Conservation (phyloP, 2,797 vertebrate genomes). For the Otolemur crassicaudatus region DNA sequence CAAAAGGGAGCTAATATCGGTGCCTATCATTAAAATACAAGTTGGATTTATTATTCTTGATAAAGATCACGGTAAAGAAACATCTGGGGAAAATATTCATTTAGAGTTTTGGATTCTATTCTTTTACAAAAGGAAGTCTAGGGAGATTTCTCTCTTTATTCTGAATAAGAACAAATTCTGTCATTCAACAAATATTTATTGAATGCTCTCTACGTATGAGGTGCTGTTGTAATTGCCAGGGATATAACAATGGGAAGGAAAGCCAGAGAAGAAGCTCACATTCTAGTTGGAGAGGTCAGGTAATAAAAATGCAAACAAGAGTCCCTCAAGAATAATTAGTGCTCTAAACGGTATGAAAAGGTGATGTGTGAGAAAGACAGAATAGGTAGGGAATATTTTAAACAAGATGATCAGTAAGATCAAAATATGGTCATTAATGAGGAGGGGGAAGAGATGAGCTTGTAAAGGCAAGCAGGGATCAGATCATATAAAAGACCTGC, state of each 20-base stretch:
- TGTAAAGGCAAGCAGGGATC: not conserved
- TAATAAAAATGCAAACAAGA: not conserved
- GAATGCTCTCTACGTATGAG: not conserved
- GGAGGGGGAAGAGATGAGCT: not conserved
- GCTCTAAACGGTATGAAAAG: not conserved
- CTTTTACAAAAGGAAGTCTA: not conserved
- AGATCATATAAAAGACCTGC: not conserved
- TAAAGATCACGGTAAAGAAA: not conserved
- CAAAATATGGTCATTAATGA: not conserved
- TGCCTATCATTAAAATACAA: constrained; percentile 26
- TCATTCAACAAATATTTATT: constrained; percentile 1
- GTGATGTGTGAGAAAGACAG: not conserved
- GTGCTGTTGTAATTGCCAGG: not conserved
- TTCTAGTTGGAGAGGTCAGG: not conserved
- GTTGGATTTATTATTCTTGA: constrained; percentile 22
- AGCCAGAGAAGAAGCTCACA: not conserved
- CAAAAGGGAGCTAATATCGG: not conserved
- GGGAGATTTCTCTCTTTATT: constrained; percentile 51
- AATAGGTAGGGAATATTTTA: not conserved
- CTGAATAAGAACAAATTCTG: constrained; percentile 7
- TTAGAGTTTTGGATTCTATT: not conserved
- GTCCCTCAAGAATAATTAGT: not conserved
- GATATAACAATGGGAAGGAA: not conserved
- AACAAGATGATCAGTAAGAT: not conserved
- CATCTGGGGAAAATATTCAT: not conserved